Percentiles rank a stretch among this genome's conserved stretches.
phyloP scores from a whole-genome alignment of 2,888 invertebrate species.

The Hyppa rectilinea region DNA sequence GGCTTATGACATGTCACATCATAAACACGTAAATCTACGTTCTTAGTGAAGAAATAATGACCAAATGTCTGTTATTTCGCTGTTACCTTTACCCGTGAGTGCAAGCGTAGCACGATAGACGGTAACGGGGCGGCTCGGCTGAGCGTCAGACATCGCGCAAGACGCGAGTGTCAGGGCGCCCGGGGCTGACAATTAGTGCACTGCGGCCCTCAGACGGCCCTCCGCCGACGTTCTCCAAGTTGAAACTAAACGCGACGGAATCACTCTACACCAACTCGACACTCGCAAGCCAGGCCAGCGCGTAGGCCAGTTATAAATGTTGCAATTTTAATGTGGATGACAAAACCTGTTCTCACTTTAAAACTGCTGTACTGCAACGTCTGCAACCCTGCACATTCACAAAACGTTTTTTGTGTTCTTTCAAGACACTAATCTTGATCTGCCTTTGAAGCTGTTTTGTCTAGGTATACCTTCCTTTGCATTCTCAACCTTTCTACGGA shows the following conservation, averaged over 20 bases:
- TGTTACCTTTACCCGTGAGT: constrained; percentile 24
- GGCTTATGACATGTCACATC: neutral
- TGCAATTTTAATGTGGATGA: constrained; percentile 56
- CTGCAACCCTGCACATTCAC: constrained; percentile 4
- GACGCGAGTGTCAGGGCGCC: constrained; percentile 65
- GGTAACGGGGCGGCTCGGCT: constrained; percentile 44
- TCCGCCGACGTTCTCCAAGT: constrained; percentile 71
- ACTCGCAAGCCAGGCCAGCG: constrained; percentile 45
- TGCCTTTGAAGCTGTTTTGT: constrained; percentile 16
- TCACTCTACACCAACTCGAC: constrained; percentile 68
- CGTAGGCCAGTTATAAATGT: constrained; percentile 63
- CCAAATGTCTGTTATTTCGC: constrained; percentile 13
- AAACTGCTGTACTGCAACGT: constrained; percentile 6
- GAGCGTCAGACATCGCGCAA: constrained; percentile 45
- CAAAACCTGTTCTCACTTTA: constrained; percentile 45
- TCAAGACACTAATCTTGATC: constrained; percentile 23
- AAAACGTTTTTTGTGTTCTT: constrained; percentile 14
- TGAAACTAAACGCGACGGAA: constrained; percentile 77
- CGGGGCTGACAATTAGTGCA: constrained; percentile 81
- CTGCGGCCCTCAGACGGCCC: constrained; percentile 80
- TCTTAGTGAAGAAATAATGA: neutral
- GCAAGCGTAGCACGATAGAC: constrained; percentile 36
- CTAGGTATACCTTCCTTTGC: neutral
- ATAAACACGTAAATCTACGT: neutral
- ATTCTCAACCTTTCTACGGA: neutral